Evolutionary conservation across 2,888 invertebrate genomes (phyloP).

Genomic region (Cosmopolites sordidus): DNA sequence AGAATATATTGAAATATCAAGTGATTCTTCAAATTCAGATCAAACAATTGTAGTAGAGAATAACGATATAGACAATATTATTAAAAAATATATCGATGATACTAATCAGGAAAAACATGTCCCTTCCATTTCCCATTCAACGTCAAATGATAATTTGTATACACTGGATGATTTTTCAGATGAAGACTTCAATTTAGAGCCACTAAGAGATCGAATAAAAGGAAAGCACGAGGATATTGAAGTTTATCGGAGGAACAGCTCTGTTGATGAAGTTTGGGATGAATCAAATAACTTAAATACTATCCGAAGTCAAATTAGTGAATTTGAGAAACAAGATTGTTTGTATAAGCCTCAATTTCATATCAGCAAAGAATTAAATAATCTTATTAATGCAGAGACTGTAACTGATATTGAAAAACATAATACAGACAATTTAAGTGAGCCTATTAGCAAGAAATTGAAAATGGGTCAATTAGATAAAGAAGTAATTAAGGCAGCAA

Average conservation of each 20-base stretch:
- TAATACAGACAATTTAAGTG: constrained; percentile 5
- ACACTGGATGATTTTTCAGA: constrained; percentile 21
- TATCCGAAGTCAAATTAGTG: constrained; percentile 9
- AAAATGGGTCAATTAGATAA: constrained; percentile 4
- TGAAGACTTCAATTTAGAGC: constrained; percentile 11
- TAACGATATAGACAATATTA: constrained; percentile 11
- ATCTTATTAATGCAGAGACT: constrained; percentile 1
- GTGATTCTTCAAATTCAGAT: constrained; percentile 16
- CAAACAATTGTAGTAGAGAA: constrained; percentile 12
- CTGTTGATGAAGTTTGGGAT: constrained; percentile 16
- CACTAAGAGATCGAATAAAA: constrained; percentile 5
- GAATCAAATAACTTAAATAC: constrained; percentile 19
- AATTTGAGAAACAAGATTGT: too few species aligned
- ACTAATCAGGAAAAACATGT: background rate
- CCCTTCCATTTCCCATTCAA: background rate
- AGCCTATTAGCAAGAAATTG: constrained; percentile 7
- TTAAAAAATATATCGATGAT: constrained; percentile 8
- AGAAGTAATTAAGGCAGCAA: constrained; percentile 14
- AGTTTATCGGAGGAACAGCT: constrained; percentile 8
- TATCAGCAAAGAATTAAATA: constrained; percentile 14
- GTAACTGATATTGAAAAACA: constrained; percentile 3
- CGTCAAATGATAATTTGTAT: constrained; percentile 12
- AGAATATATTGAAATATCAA: constrained; percentile 4
- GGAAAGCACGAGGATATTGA: background rate
- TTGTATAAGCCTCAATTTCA: background rate